These are phyloP conservation scores for Nomada goodeniana DNA, from an alignment of 2,888 invertebrate genomes.

Conservation along the genomic window DNA sequence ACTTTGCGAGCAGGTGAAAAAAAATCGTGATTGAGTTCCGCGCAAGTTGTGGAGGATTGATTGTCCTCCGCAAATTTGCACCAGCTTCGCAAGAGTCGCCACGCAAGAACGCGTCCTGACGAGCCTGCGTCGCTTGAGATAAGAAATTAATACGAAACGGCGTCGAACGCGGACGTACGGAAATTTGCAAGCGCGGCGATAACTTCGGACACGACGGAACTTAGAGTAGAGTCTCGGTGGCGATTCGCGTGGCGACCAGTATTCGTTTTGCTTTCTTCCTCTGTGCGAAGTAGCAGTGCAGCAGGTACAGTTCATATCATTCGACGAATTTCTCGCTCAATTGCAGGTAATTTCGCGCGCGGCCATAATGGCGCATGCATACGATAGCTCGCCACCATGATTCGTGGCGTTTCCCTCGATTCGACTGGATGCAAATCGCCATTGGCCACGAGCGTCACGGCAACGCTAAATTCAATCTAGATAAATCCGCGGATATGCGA, in stretches of 20 bases:
- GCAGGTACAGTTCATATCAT: conserved; percentile 25
- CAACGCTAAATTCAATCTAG: conserved; percentile 33
- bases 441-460: not conserved
- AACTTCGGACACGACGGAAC: not conserved
- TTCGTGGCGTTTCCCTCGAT: conserved; percentile 18
- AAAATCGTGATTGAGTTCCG: conserved; percentile 28
- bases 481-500: conserved; percentile 20
- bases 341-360: conserved; percentile 48
- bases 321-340: conserved; percentile 46
- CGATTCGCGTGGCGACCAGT: not conserved
- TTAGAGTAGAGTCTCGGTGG: not conserved
- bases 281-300: not conserved
- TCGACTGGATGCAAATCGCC: conserved; percentile 36
- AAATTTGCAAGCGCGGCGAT: not conserved
- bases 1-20: conserved; percentile 10
- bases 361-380: conserved; percentile 34
- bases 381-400: not conserved
- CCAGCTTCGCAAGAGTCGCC: not conserved
- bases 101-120: not conserved
- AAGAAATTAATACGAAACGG: conserved; percentile 2
- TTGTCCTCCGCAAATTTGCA: conserved; percentile 14
- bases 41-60: conserved; percentile 7
- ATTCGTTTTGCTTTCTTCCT: not conserved
- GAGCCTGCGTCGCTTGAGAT: not conserved
- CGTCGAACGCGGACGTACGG: not conserved